These are phyloP conservation scores for Colletes latitarsis DNA, from an alignment of 1,140 invertebrate genomes.

Conservation along the genomic window DNA sequence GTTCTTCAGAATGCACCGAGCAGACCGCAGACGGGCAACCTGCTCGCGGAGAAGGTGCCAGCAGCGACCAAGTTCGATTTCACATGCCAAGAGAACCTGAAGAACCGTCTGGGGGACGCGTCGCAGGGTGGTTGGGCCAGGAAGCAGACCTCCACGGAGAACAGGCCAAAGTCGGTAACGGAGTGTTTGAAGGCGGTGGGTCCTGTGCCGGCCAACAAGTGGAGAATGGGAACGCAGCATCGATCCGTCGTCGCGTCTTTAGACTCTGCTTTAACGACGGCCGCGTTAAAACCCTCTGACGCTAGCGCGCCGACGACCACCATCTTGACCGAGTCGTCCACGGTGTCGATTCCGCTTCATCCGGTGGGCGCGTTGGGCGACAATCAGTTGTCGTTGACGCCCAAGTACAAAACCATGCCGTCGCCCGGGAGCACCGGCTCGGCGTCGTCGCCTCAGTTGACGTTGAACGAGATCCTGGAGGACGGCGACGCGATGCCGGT, in stretches of 20 bases:
- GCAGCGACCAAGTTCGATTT: slow-evolving; percentile 16
- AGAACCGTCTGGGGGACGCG: slow-evolving; percentile 48
- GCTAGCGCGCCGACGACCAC: slow-evolving; percentile 34
- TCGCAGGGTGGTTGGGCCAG: slow-evolving; percentile 45
- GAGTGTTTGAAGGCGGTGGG: slow-evolving; percentile 60
- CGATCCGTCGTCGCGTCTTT: slow-evolving; percentile 36
- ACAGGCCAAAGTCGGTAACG: slow-evolving; percentile 66
- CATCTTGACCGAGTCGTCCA: slow-evolving; percentile 81
- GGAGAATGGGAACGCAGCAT: slow-evolving; percentile 69
- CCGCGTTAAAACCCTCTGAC: slow-evolving; percentile 58
- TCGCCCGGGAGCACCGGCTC: slow-evolving; percentile 77
- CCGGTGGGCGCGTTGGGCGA: slow-evolving; percentile 75
- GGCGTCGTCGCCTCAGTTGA: slow-evolving; percentile 80
- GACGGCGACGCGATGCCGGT: slow-evolving; percentile 81
- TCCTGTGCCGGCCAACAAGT: slow-evolving; percentile 66
- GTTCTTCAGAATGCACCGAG: slow-evolving; percentile 49
- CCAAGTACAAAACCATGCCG: slow-evolving; percentile 84
- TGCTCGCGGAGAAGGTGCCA: slow-evolving; percentile 43
- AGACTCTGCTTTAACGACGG: slow-evolving; percentile 58
- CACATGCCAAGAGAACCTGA: slow-evolving; percentile 60
- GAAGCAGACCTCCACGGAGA: slow-evolving; percentile 55
- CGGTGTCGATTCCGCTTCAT: slow-evolving; percentile 82
- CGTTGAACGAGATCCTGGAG: slow-evolving; percentile 88
- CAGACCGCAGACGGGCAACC: slow-evolving; percentile 41
- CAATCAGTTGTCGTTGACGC: slow-evolving; percentile 69